Conservation (phyloP, 1,140 invertebrate genomes). For the Atopsyche davidsoni region DNA sequence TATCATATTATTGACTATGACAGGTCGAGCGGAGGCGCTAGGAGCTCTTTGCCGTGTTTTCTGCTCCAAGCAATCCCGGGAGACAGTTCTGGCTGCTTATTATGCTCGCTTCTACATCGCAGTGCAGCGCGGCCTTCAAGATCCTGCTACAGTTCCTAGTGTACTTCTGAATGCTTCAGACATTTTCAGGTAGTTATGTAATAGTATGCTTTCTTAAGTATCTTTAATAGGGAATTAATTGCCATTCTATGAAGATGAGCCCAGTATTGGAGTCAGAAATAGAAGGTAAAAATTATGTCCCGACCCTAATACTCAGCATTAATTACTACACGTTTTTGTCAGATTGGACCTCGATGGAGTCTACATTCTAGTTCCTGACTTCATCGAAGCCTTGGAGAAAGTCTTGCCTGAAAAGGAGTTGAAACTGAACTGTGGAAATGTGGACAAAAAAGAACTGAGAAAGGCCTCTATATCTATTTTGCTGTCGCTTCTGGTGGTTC, state of each 20-base stretch:
- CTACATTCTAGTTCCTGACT: slow-evolving; percentile 81
- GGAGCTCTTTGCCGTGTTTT: slow-evolving; percentile 93
- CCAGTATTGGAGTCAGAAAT: too few relatives aligned
- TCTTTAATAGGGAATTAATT: too few relatives aligned
- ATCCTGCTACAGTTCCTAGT: slow-evolving; percentile 41
- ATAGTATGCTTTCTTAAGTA: too few relatives aligned
- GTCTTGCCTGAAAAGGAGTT: slow-evolving; percentile 76
- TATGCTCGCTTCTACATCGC: slow-evolving; percentile 91
- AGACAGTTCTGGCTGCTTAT: slow-evolving; percentile 91
- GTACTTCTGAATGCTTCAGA: slow-evolving; percentile 41
- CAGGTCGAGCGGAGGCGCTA: slow-evolving; percentile 90
- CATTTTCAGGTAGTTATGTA: slow-evolving; percentile 37
- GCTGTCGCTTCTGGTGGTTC: slow-evolving; percentile 81
- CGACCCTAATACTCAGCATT: too few relatives aligned
- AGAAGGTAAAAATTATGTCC: too few relatives aligned
- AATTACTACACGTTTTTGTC: slow-evolving; percentile 47
- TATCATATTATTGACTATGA: too few relatives aligned
- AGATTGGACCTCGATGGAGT: slow-evolving; percentile 91
- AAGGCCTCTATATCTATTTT: slow-evolving; percentile 86
- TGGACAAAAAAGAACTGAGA: slow-evolving; percentile 74
- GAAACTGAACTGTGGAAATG: slow-evolving; percentile 54
- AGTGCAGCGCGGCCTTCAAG: slow-evolving; percentile 78
- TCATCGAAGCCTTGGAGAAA: slow-evolving; percentile 82
- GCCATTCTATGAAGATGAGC: too few relatives aligned
- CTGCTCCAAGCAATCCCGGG: slow-evolving; percentile 92